Evolutionary conservation across 2,797 vertebrate genomes (phyloP).

Genomic region (Poliocrania exsul): DNA sequence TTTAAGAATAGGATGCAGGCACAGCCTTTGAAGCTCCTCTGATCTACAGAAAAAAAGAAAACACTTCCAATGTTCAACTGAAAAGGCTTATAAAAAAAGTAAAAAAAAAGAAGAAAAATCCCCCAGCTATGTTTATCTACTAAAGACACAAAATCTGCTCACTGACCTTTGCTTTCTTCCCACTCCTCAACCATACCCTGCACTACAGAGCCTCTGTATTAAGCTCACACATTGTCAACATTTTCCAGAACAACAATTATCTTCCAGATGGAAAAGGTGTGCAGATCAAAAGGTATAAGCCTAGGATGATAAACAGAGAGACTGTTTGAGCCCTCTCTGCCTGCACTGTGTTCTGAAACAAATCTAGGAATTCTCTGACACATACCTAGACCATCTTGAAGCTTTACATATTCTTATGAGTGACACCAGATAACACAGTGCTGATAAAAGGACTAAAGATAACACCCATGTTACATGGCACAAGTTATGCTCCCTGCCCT

Average conservation of each 20-base stretch:
- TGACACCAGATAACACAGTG: neutral
- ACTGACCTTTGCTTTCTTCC: neutral
- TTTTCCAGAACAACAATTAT: neutral
- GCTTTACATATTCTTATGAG: neutral
- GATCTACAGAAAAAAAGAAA: neutral
- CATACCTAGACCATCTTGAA: neutral
- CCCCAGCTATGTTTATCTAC: neutral
- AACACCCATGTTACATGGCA: accelerated
- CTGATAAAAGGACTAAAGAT: neutral
- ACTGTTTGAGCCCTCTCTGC: neutral
- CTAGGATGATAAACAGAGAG: neutral
- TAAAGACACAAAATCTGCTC: neutral
- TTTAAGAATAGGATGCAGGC: neutral
- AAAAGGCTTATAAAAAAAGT: neutral
- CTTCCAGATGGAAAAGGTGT: neutral
- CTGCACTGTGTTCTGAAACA: neutral
- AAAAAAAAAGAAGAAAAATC: neutral
- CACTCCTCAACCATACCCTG: neutral
- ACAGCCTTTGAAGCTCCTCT: neutral
- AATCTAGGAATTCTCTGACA: neutral
- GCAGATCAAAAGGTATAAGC: neutral
- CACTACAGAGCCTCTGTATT: neutral
- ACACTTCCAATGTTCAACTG: neutral
- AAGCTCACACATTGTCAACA: neutral
- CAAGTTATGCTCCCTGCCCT: neutral